phyloP scores from a whole-genome alignment of 2,888 invertebrate species.

The Rambutsinella grinnellia region DNA sequence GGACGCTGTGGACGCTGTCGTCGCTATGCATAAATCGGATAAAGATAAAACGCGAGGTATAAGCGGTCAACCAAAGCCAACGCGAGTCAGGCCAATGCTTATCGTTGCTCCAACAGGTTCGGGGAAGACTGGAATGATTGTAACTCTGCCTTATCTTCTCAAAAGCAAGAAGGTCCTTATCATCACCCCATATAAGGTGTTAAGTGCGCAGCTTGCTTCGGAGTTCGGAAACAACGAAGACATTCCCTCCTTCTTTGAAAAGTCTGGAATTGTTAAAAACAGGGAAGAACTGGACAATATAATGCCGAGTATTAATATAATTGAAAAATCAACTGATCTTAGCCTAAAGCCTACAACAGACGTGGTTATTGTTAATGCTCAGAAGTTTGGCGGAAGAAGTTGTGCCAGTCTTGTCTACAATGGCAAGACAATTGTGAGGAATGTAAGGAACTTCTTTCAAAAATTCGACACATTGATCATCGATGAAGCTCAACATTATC shows the following conservation, averaged over 20 bases:
- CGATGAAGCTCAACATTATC: slow-evolving; percentile 27
- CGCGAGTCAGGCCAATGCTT: background rate
- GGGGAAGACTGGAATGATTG: slow-evolving; percentile 16
- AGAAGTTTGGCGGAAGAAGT: slow-evolving; percentile 9
- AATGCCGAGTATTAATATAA: background rate
- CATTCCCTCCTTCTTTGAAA: background rate
- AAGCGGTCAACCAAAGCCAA: background rate
- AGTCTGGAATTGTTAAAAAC: too few relatives aligned
- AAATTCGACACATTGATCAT: slow-evolving; percentile 17
- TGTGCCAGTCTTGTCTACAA: background rate
- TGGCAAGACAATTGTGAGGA: background rate
- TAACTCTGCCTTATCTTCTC: background rate
- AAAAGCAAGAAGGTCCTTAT: background rate
- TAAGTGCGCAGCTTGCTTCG: slow-evolving; percentile 4
- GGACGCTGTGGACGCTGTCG: background rate
- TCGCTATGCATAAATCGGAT: too few relatives aligned
- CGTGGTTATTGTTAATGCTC: slow-evolving; percentile 17
- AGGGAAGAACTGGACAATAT: background rate
- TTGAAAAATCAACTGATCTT: background rate
- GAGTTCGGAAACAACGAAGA: background rate
- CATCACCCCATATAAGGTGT: slow-evolving; percentile 4
- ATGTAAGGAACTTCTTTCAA: background rate
- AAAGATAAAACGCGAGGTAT: background rate
- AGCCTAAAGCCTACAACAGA: too few relatives aligned
- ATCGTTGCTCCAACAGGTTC: slow-evolving; percentile 1